Base-by-base conservation (phyloP, 2,888 invertebrate species). In the Lissocephala sabroskyi region DNA sequence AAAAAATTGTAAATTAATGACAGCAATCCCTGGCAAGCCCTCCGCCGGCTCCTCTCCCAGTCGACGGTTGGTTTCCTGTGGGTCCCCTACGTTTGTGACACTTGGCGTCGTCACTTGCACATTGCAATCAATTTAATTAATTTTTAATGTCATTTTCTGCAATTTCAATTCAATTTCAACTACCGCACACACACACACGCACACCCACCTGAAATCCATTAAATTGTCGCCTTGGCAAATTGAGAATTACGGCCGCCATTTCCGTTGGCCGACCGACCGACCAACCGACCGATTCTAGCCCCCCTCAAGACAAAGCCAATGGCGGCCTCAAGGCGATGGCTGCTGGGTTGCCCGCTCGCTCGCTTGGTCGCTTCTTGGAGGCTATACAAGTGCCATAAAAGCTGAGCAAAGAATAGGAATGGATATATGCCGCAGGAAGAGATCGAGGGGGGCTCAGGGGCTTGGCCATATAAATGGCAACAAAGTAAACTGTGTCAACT, bases 51-150 rank as follows among this genome's bases (percentile, higher is more conserved):
- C 44, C 32, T 43, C 17, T 28, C 33, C 11, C 39, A 30, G 23
- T 7, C 4, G 7, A 23, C 23, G 7, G 4, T 7, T 23, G 4
- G 7, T 3, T 5, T 5, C 3, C 23, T 23, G 23, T 23, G 23
- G 23, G 7, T 16, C 28, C 33, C 28, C 23, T 16, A 16, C 29
- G 63, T 14, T 5, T 40, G 45, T 73, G 60, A 62, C 73, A 53
- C 62, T 57, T 65, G 65, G 59, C 49, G 48, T 52, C 56, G 54
- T 62, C 51, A 59, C 60, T 55, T 41, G 49, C 50, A n/a, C n/a
- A 46, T 68, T 75, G 73, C 79, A 79, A 80, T 79, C 76, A 77
- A 77, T 79, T 79, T 74, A 79, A 79, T 80, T 79, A 79, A 80
- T 77, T 79, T 79, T 80, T 79, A 79, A 80, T 80, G 77, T 66